These are phyloP conservation scores for Dendrophyllia cribrosa DNA, from an alignment of 64 coral and sea anemone genomes.

Conservation along the genomic window DNA sequence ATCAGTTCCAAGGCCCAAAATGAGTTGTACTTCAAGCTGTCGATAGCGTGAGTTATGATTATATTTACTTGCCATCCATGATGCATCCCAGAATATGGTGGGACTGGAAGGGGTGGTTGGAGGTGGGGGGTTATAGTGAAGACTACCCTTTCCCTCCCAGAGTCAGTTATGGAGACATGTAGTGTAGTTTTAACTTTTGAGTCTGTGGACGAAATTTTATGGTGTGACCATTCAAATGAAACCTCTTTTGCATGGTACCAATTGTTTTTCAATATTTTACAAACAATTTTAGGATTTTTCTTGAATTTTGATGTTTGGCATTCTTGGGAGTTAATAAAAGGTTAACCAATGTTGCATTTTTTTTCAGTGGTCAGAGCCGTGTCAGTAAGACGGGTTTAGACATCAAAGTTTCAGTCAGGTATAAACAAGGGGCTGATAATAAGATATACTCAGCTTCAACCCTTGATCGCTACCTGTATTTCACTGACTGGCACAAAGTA, in stretches of 20 bases:
- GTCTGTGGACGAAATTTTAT: too few relatives aligned
- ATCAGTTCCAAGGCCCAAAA: constrained; percentile 29
- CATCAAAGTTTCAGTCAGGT: constrained; percentile 36
- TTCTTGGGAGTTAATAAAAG: neutral
- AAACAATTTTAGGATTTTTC: too few relatives aligned
- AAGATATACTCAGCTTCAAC: neutral
- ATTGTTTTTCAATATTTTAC: too few relatives aligned
- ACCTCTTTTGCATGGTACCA: too few relatives aligned
- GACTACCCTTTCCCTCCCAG: too few relatives aligned
- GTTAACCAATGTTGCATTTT: neutral
- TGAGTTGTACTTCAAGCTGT: constrained; percentile 21
- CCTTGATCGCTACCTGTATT: neutral
- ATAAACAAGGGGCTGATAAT: neutral
- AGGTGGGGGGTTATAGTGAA: too few relatives aligned
- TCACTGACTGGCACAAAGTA: constrained; percentile 71
- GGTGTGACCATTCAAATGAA: too few relatives aligned
- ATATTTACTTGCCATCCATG: neutral
- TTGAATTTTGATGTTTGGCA: too few relatives aligned
- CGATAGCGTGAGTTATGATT: constrained; percentile 56
- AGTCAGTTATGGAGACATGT: too few relatives aligned
- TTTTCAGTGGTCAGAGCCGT: neutral
- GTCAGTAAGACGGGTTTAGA: neutral
- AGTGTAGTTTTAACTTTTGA: too few relatives aligned
- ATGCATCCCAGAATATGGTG: constrained; percentile 1
- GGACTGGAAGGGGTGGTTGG: neutral